Evolutionary conservation across 2,113 vertebrate genomes (phyloP), one percentile per base, ranked within the genome.

Genomic region (Spermophilus dauricus): DNA sequence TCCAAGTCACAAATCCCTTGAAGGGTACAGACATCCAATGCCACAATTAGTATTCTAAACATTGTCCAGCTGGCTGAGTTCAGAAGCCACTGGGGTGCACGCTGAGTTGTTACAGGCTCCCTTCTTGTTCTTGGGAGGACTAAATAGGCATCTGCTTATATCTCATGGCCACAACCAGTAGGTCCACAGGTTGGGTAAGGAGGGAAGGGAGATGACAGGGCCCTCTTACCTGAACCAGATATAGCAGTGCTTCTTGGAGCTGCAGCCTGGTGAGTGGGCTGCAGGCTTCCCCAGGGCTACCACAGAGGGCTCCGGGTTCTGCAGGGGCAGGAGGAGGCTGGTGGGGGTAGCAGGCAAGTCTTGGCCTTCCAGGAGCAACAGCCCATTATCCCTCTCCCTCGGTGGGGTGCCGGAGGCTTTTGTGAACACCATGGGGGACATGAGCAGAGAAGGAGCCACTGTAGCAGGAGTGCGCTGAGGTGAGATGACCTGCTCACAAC

Each of bases 391-490:
- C 1, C 39, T 95, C 3, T 95, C 95, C 48, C 98, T 98, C 10
- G 96, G 83, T 0, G 97, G 78, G 8, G 95, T 83, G 1, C 98
- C 76, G 42, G 98, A 97, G 77, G 98, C 80, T 94, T 99, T 99
- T 48, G 97, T 96, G 97, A 99, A 99, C 87, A 99, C 99, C 97
- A 99, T 99, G 0, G 99, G 99, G 20, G 99, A 99, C 98, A 99
- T 99, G 92, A 99, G 98, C 90, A 99, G 95, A 0, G 98, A 98
- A 7, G 99, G 99, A 80, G 98, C 98, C 61, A 98, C 97, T 0
- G 99, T 98, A 84, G 99, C 99, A 4, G 99, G 99, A 77, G 99
- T 98, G 28, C 91, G 95, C 90, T 99, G 99, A 2, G 99, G 99
- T 7, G 99, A 99, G 34, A 99, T 98, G 3, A 98, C 99, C 99